Evolutionary conservation across 2,888 invertebrate species (phyloP), one percentile per base, ranked within the genome.

Genomic region (Drosophila nr. perissopoda): DNA sequence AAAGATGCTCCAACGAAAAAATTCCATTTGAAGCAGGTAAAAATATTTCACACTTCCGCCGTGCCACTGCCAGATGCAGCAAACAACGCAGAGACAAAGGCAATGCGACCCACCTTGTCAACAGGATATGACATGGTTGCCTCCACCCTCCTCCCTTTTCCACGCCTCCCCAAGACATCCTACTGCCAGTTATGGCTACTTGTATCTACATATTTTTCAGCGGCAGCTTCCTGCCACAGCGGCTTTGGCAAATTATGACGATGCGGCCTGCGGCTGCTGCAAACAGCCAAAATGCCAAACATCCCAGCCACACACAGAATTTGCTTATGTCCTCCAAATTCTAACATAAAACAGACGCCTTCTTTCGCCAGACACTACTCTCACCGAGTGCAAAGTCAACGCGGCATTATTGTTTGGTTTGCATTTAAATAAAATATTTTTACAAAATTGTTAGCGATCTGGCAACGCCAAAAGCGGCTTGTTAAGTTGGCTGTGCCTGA

Each of bases 41-140:
- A 89, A 89, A 80, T 89, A 86, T 86, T 86, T 86, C 88, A 86
- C 88, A 83, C 88, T 89, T 88, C 86, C 81, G 86, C 63, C 67
- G 48, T 51, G 27, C 48, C 21, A 25, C 60, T 58, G 18, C 61
- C 69, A 36, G 38, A 29, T 42, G 63, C 48, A 45, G n/a, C 16
- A 27, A 6, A 13, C 27, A 36, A 5, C 34, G 45, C 40, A 51
- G 31, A 42, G 58, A 31, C 18, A 54, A 45, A 49, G 33, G 45
- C 40, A 42, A 42, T 42, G 25, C 45, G 25, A 67, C 61, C 76
- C 80, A 75, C 73, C 87, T 71, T 78, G 76, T 79, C 82, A 81
- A 89, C 88, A 85, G 87, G 90, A 87, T 87, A 88, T 88, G 87
- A 86, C 86, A 81, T 75, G 72, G 75, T 80, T 73, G 64, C 60